phyloP scores from a whole-genome alignment of 2,888 invertebrate genomes.

The Artemia sp. region DNA sequence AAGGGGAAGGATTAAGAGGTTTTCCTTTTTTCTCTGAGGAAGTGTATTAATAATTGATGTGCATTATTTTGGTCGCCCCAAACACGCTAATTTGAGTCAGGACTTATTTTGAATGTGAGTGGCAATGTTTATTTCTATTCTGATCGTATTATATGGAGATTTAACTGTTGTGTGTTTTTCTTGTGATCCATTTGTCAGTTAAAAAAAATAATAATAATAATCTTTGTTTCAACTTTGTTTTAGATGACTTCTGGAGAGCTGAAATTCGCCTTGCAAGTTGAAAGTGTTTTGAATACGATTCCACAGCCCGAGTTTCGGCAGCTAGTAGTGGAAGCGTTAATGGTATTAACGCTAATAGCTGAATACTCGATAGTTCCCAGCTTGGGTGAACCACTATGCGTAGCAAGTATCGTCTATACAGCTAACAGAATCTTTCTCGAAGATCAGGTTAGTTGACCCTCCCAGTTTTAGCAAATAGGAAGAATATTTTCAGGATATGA shows the following conservation, averaged over 20 bases:
- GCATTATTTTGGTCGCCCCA: too few species aligned
- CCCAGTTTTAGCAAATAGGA: too few species aligned
- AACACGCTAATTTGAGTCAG: too few species aligned
- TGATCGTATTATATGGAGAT: background rate
- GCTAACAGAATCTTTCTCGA: slow-evolving; percentile 87
- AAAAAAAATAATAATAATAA: background rate
- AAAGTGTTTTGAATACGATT: slow-evolving; percentile 87
- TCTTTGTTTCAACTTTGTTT: slow-evolving; percentile 21
- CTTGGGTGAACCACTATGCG: slow-evolving; percentile 60
- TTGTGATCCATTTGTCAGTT: slow-evolving; percentile 1
- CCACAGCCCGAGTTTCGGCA: slow-evolving; percentile 97
- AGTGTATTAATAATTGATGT: too few species aligned
- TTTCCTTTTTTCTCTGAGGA: too few species aligned
- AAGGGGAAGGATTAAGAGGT: too few species aligned
- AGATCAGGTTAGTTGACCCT: slow-evolving; percentile 55
- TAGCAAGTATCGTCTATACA: slow-evolving; percentile 78
- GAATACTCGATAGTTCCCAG: slow-evolving; percentile 63
- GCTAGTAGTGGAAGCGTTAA: slow-evolving; percentile 85
- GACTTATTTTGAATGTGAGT: too few species aligned
- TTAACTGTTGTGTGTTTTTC: background rate
- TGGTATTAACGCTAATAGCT: slow-evolving; percentile 70
- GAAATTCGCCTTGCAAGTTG: slow-evolving; percentile 93
- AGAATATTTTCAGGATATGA: too few species aligned
- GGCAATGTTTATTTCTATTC: too few species aligned
- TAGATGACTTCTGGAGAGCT: slow-evolving; percentile 93